Base-by-base conservation (phyloP, 2,797 vertebrate genomes). In the Hyperoplus lanceolatus region DNA sequence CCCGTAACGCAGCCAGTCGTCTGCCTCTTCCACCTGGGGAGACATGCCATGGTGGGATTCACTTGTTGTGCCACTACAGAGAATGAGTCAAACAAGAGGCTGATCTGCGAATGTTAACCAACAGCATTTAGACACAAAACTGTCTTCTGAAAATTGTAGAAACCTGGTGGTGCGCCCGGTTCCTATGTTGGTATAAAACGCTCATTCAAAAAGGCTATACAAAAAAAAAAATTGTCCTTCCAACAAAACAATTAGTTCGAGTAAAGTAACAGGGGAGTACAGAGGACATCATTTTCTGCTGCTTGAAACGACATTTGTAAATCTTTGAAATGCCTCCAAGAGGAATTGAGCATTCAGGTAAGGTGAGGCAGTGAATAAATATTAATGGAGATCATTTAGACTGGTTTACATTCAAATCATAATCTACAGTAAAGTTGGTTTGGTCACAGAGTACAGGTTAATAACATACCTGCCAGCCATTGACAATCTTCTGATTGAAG, bases 1-100 rank as follows among this genome's bases (percentile, higher is more conserved):
- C 7, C 97, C 97, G 0, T 97, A 97, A 12, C 97, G 96, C 86
- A 98, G 94, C 97, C 97, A 98, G 89, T 98, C 97, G 3, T 98
- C 97, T 0, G 97, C 97, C 80, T 98, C 97, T 49, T 98, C 97
- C 83, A 97, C 93, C 97, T 98, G 89, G 58, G 42, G 6, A 64
- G 0, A 65, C 9, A 54, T 0, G 6, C 0, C 1, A 0, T 29
- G 0, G 1, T 10, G 43, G 8, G 11, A 39, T 13, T 43, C 5
- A 15, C 50, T 12, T 43, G 1, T 18, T 51, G 12, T 5, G 43
- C 29, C 2, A 29, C 36, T 49, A 3, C 0, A 5, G 3, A 57
- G 42, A 50, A 54, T 1, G 7, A 49, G 42, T 13, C 12, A 13
- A 48, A 46, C 62, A n/a, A n/a, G 2, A 13, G 11, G 62, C 9